Base-by-base conservation (phyloP, 1,140 invertebrate genomes). In the Ruditapes philippinarum region DNA sequence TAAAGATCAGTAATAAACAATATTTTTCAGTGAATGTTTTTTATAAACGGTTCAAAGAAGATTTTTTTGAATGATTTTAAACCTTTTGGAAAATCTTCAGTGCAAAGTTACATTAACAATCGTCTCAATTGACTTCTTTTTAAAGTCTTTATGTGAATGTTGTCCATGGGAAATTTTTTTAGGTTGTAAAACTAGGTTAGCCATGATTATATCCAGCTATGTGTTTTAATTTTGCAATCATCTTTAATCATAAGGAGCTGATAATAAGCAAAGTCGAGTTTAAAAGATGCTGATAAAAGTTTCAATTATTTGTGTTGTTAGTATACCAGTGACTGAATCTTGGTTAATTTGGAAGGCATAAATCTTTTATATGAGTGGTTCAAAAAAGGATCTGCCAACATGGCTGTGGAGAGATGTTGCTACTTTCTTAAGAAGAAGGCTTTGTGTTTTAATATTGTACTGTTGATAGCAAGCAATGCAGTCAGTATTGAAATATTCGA, bases 41-140 rank as follows among this genome's bases (percentile, higher is more conserved):
- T 88, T 62, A 31, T 68, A 28, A 90, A 62, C 76, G 79, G 81
- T 81, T 89, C 81, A 88, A 88, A 91, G 42, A 80, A 80, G 78
- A 19, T 33, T 60, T 74, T 54, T 19, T 85, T 28, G 40, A 84
- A 45, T 38, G 88, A 12, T 19, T 83, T 31, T 9, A 79, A n/a
- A 25, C 85, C 33, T 38, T 25, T 31, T n/a, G 40, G 82, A 31
- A 86, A 86, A 73, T 90, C 89, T 42, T 90, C 82, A 38, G 89
- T 73, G 40, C 85, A 7, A 19, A 90, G 36, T 49, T 49, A 86
- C 2, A 11, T 62, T 19, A 28, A n/a, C 33, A 83, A 83, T 40
- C 83, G 84, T 70, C 83, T 87, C 36, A n/a, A 38, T 51, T 83
- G 7, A 85, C 70, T 5, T 51, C 83, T 76, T 57, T 76, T 3